Evolutionary conservation across 2,113 vertebrate genomes (phyloP).

Genomic region (Melanocharis versteri): DNA sequence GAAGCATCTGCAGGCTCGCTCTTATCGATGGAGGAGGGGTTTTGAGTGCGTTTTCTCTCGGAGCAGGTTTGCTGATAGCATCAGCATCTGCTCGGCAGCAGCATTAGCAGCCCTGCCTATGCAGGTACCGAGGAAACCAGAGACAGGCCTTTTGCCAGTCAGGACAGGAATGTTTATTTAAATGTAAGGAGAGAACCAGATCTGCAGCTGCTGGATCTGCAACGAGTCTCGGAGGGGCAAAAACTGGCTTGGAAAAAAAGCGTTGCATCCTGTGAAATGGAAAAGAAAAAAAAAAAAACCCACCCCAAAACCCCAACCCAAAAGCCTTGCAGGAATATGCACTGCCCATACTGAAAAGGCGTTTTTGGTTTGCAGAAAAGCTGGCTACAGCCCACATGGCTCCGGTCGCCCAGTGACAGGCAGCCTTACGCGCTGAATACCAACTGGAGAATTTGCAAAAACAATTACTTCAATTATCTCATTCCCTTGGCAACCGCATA

Average conservation of each 20-base stretch:
- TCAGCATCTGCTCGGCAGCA: neutral
- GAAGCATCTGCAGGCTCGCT: neutral
- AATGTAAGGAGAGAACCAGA: conserved; percentile 33
- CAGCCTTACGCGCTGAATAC: neutral
- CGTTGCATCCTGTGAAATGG: neutral
- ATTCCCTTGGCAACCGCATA: neutral
- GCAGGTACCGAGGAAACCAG: conserved; percentile 9
- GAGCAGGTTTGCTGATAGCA: conserved; percentile 6
- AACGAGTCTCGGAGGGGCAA: neutral
- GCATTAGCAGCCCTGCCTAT: neutral
- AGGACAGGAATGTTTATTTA: conserved; percentile 48
- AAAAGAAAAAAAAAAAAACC: neutral
- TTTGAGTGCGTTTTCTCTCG: neutral
- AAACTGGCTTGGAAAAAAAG: neutral
- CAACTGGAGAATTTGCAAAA: neutral
- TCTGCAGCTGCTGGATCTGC: neutral
- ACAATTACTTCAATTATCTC: conserved; percentile 28
- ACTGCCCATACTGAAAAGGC: neutral
- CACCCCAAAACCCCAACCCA: accelerated
- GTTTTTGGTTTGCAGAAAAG: neutral
- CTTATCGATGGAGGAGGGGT: neutral
- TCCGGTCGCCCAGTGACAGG: neutral
- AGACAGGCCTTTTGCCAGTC: conserved; percentile 24
- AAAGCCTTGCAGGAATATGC: neutral
- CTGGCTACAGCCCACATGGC: neutral